phyloP scores from a whole-genome alignment of 2,888 invertebrate species.

The Oegoconia quadripuncta region DNA sequence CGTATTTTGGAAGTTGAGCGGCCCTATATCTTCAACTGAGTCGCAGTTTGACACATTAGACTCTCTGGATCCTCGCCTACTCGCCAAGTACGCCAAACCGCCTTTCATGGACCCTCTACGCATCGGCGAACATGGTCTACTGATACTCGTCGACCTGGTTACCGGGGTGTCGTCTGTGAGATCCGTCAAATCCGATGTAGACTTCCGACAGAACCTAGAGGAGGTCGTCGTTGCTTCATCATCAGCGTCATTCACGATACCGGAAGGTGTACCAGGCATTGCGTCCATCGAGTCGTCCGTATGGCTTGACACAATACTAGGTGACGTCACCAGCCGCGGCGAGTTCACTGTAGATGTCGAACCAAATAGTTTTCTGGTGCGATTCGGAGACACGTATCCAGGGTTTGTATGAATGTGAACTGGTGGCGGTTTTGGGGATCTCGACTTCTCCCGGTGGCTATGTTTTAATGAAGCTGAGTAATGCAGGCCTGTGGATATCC shows the following conservation, averaged over 20 bases:
- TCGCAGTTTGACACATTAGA: constrained; percentile 85
- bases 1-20: constrained; percentile 88
- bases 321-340: constrained; percentile 62
- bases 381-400: constrained; percentile 78
- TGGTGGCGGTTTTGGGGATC: constrained; percentile 72
- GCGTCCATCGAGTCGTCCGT: constrained; percentile 69
- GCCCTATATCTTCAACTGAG: constrained; percentile 86
- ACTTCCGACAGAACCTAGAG: constrained; percentile 82
- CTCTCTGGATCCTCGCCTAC: constrained; percentile 89
- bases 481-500: constrained; percentile 48
- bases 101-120: constrained; percentile 84
- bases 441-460: constrained; percentile 60
- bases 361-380: constrained; percentile 60
- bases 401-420: constrained; percentile 81
- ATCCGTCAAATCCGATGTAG: constrained; percentile 87
- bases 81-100: constrained; percentile 89
- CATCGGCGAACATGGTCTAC: constrained; percentile 82
- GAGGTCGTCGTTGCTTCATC: constrained; percentile 69
- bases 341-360: constrained; percentile 70
- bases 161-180: constrained; percentile 76
- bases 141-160: constrained; percentile 80
- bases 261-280: constrained; percentile 63
- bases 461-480: constrained; percentile 68
- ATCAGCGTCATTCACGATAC: constrained; percentile 59
- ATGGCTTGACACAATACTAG: constrained; percentile 72